These are phyloP conservation scores for Drosophila lutescens DNA, from an alignment of 2,888 invertebrate genomes.

Conservation along the genomic window DNA sequence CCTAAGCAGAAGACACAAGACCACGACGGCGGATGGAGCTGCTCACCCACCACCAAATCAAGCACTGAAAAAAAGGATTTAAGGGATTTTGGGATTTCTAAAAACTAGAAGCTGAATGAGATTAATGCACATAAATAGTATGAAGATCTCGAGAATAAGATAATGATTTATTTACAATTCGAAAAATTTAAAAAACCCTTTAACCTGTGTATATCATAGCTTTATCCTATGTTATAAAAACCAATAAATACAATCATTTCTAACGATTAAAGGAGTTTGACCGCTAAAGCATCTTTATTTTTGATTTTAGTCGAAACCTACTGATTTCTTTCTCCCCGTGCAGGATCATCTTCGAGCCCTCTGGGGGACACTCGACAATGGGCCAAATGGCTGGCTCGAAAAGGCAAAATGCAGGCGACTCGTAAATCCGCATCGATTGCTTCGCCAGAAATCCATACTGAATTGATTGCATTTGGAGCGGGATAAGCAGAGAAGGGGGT, in stretches of 20 bases:
- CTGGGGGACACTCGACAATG: constrained; percentile 49
- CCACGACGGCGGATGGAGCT: constrained; percentile 36
- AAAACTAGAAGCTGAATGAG: no score
- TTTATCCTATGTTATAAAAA: no score
- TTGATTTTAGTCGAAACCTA: neutral
- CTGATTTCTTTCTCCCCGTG: constrained; percentile 7
- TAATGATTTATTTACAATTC: no score
- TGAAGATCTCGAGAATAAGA: no score
- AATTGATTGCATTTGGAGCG: constrained; percentile 69
- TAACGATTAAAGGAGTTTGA: no score
- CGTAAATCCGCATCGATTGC: constrained; percentile 71
- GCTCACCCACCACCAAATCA: constrained; percentile 37
- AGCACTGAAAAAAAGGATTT: constrained; percentile 1
- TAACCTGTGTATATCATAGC: no score
- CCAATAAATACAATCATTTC: no score
- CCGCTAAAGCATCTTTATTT: no score
- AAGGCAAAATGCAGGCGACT: constrained; percentile 62
- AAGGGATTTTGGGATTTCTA: no score
- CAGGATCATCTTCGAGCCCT: constrained; percentile 27
- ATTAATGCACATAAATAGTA: no score
- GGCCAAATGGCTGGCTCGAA: constrained; percentile 58
- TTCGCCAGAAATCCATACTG: constrained; percentile 69
- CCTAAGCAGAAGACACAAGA: constrained; percentile 63
- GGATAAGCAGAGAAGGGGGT: constrained; percentile 5
- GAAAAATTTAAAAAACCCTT: no score